Base-by-base conservation (phyloP, 35 echinoderm and acorn worm genomes). In the Heliocidaris erythrogramma region DNA sequence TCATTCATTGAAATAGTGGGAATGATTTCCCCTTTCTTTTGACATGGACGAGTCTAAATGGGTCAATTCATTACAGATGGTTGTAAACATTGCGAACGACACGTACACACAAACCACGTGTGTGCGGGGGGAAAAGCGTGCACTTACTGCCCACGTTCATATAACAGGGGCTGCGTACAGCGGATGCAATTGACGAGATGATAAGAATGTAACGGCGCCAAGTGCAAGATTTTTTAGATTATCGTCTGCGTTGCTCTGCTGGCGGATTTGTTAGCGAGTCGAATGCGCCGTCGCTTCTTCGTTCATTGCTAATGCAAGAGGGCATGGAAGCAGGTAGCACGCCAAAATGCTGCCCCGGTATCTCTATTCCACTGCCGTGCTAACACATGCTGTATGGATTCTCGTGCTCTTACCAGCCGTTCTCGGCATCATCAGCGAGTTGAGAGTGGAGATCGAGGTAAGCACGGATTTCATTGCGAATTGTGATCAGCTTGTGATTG, bases 301-400 rank as follows among this genome's bases (percentile, higher is more conserved):
- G 31, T 88, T 88, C 86, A 88, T 88, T 88, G 31, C 86, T 88
- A 88, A 31, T 35, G 13, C 9, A 42, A 32, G 31, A 17, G 47
- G 86, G 86, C 86, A 88, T 88, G 86, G 86, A 35, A 88, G 17
- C 27, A 88, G 31, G 31, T 13, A 48, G 86, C 12, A 88, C 86
- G 86, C 30, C 86, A 88, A 13, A 88, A 88, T 88, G 86, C n/a
- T n/a, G n/a, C 31, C 30, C 47, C 31, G 86, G 30, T 88, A 48
- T 88, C 47, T 88, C 86, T 35, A 13, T 88, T 35, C 86, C 86
- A 42, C 86, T 69, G 24, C 17, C 31, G 13, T 88, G 86, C 30
- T 88, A 32, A 88, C 86, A 48, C 9, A 88, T 48, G 47, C 86
- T 48, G 86, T 88, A 48, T 88, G 86, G 86, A 88, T 88, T 88